Evolutionary conservation across 2,113 vertebrate species (phyloP).

Genomic region (Tricholaema leucomelas): DNA sequence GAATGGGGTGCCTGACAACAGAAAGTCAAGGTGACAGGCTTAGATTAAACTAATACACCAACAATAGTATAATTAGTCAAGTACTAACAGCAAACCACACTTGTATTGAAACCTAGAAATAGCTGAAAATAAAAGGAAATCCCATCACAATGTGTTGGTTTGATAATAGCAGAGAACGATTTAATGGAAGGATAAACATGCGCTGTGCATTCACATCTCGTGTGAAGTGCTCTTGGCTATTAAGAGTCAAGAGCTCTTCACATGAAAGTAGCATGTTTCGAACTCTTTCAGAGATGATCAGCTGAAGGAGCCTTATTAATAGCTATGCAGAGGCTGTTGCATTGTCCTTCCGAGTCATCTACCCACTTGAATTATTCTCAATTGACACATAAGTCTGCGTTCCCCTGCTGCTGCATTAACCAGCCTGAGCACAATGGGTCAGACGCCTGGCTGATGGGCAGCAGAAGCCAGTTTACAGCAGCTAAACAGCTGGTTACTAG

Average conservation of each 20-base stretch:
- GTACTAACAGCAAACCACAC: conserved; percentile 25
- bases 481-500: neutral
- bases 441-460: neutral
- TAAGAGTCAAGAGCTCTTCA: conserved; percentile 56
- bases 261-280: conserved; percentile 61
- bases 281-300: conserved; percentile 60
- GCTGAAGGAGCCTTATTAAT: conserved; percentile 53
- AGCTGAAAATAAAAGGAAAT: conserved; percentile 43
- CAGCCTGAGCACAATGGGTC: conserved; percentile 31
- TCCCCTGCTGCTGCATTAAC: conserved; percentile 45
- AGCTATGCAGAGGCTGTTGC: conserved; percentile 38
- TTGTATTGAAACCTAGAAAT: conserved; percentile 56
- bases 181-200: conserved; percentile 62
- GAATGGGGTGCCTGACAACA: conserved; percentile 16
- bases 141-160: conserved; percentile 33
- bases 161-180: conserved; percentile 60
- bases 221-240: conserved; percentile 64
- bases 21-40: conserved; percentile 50
- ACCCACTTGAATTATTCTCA: conserved; percentile 63
- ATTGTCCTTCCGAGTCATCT: conserved; percentile 66
- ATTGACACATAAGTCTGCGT: conserved; percentile 56
- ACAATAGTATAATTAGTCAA: conserved; percentile 64
- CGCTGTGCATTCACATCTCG: conserved; percentile 54
- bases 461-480: neutral
- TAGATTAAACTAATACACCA: conserved; percentile 57